These are phyloP conservation scores for Ascidia mentula DNA, from an alignment of 23 tunicate species.

Conservation along the genomic window DNA sequence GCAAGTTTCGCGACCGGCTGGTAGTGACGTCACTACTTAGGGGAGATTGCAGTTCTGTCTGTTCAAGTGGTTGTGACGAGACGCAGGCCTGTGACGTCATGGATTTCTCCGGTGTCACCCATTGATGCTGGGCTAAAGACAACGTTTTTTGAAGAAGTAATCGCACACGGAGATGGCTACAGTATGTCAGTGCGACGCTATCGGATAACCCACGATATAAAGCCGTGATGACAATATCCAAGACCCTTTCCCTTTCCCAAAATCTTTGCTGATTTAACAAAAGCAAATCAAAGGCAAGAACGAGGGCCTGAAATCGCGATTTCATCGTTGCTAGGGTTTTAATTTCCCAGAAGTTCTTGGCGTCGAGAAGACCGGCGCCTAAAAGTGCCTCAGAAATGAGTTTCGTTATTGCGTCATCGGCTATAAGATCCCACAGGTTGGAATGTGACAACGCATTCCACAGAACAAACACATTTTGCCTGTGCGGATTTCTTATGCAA, in stretches of 20 bases:
- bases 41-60: neutral
- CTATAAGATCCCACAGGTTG: neutral
- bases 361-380: neutral
- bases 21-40: neutral
- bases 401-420: neutral
- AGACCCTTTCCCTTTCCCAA: neutral
- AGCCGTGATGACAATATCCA: neutral
- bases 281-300: neutral
- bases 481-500: no score
- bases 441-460: neutral
- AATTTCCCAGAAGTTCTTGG: neutral
- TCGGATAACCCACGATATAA: neutral
- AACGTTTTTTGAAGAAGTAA: neutral
- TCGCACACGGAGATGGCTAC: neutral
- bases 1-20: no score
- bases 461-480: no score
- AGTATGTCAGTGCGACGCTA: neutral
- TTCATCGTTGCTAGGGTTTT: neutral
- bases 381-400: neutral
- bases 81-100: neutral
- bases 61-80: neutral
- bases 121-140: neutral
- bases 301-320: neutral
- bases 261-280: neutral
- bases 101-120: neutral